Evolutionary conservation across 2,113 vertebrate species (phyloP), one percentile per base, ranked within the genome.

Genomic region (Puma concolor): DNA sequence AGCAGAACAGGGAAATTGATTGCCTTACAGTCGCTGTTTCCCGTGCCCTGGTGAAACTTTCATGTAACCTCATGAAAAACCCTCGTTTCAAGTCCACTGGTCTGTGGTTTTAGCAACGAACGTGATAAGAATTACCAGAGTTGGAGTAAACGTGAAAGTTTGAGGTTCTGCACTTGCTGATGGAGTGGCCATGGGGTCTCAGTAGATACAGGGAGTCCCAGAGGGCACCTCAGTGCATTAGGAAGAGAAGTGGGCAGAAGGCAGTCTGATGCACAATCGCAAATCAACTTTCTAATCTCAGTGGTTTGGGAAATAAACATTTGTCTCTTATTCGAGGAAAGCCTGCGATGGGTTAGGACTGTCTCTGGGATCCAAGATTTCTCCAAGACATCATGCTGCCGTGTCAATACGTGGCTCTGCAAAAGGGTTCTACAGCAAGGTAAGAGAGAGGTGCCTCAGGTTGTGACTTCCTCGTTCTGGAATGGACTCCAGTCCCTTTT

Each of bases 371-470:
- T 44, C 23, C n/a, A 8, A 19, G 71, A 44, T 41, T 52, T 91
- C 63, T 54, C 54, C 7, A 13, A n/a, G 13, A 6, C 0, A 0
- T 44, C 9, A 33, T 4, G 12, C 21, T 66, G 23, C 2, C n/a
- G 19, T n/a, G 27, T 52, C 27, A 33, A 27, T 31, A 31, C 0
- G 5, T 52, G 54, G 4, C 15, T 54, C 77, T 64, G 19, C 48
- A 88, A 48, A 77, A 48, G 74, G 72, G 48, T 66, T 77, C 31
- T 12, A 11, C 38, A 48, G 64, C 44, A 25, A 7, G 23, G 16
- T 33, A 87, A 67, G 16, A 71, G 25, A 48, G 14, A 9, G 5
- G 17, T 21, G 3, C 8, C 77, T 15, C 52, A 12, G 16, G 8
- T 5, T 64, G 31, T 12, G 12, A 48, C 13, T 48, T 66, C 31